Evolutionary conservation across 2,113 vertebrate genomes (phyloP), one percentile per base, ranked within the genome.

Genomic region (Daboia siamensis): DNA sequence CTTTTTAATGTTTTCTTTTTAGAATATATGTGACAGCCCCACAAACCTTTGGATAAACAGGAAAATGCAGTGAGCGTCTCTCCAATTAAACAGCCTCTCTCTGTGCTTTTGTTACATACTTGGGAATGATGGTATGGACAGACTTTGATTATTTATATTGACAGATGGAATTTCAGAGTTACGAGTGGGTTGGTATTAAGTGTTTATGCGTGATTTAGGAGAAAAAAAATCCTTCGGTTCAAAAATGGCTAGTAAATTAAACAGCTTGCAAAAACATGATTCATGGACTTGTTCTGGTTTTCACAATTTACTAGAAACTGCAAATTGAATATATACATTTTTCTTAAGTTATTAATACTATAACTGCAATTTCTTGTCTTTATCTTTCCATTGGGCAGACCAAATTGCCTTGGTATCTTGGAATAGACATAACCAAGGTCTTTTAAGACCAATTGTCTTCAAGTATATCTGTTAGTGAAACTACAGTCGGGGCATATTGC

Each of bases 401-500:
- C 69, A 15, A 87, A 0, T 5, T 23, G 33, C 90, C 55, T 64
- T 85, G 86, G 8, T 74, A 0, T 84, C 89, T 20, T 21, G 85
- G 46, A 11, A 33, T 1, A 48, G 51, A 9, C 29, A 21, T 90
- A 20, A 57, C 90, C 61, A 93, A 26, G 94, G 94, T 93, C 93
- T 87, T 92, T 92, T 87, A 61, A 92, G 95, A 94, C 90, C 92
- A 93, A 89, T 94, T 94, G 92, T 95, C 74, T 86, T 6, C 74
- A 21, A 8, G 90, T 17, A 88, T 89, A 52, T 0, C 64, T 3
- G 88, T 84, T 86, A 90, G 59, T 11, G 90, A 93, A 86, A 59
- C 54, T 48, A 92, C 95, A 93, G 91, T 94, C 91, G 96, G 86
- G 94, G 86, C 93, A 94, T 97, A 97, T 97, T 97, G 97, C 94